Evolutionary conservation across 2,797 vertebrate species (phyloP), one percentile per base, ranked within the genome.

Genomic region (Brachymystax lenok): DNA sequence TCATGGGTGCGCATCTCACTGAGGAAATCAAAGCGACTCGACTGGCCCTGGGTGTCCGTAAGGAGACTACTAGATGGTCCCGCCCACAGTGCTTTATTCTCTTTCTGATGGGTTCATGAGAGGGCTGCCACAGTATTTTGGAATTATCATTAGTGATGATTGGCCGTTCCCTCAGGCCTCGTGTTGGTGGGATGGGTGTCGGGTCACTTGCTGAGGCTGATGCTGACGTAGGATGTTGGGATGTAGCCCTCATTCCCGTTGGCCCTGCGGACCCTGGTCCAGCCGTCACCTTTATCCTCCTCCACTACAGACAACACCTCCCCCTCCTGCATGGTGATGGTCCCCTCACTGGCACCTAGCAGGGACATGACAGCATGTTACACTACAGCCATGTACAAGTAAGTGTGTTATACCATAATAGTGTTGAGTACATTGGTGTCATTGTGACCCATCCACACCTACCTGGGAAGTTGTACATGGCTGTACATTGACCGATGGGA

Each of bases 281-380:
- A 97, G 35, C 96, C 96, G 0, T 97, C 96, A 0, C 96, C 96
- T 78, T 97, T 97, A 85, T 97, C 96, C 74, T 96, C 96, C 81
- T 97, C 96, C 77, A 97, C 95, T 76, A 97, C 91, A 5, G 93
- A 92, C 52, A 97, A 93, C 40, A 94, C 92, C 78, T 97, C 96
- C 0, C 95, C 96, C 80, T 97, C 96, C 17, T 94, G 91, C 96
- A 97, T 97, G 67, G 96, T 90, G 82, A 97, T 96, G 77, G 96
- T 97, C 24, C 96, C 96, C 82, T 97, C 96, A 2, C 96, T 97
- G 79, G 95, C 95, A 73, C 96, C 96, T 97, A 83, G 51, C 13
- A 13, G 73, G 6, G 35, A 70, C 69, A 8, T 70, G 52, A 4
- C 27, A 40, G 64, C 5, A 19, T 1, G 3, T 63, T 24, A 63